Percentiles rank a stretch among this genome's conserved stretches.
phyloP scores from a whole-genome alignment of 1,140 invertebrate species.

The Pseudomyrmex sp. region DNA sequence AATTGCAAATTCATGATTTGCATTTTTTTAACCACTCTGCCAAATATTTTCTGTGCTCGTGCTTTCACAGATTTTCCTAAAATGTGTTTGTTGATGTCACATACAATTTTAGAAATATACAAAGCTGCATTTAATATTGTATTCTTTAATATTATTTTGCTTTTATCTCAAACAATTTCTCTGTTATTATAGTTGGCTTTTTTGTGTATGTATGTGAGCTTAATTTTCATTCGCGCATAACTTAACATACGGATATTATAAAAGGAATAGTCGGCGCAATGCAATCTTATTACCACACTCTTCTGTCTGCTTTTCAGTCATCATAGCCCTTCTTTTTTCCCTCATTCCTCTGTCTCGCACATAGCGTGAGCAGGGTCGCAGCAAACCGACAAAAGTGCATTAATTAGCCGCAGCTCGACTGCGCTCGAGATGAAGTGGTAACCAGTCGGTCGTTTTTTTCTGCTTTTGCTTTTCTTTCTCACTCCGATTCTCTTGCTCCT shows the following conservation, averaged over 20 bases:
- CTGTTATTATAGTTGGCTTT: neutral
- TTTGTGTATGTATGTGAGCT: neutral
- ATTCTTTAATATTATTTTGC: neutral
- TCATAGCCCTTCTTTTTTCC: neutral
- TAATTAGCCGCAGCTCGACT: conserved; percentile 69
- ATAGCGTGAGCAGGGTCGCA: conserved; percentile 38
- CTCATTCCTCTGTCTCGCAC: neutral
- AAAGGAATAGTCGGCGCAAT: conserved; percentile 23
- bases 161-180: neutral
- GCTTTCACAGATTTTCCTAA: neutral
- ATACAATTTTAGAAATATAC: neutral
- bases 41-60: conserved; percentile 11
- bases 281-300: conserved; percentile 41
- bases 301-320: conserved; percentile 30
- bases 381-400: conserved; percentile 72
- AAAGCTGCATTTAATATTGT: neutral
- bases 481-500: neutral
- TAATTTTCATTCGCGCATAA: neutral
- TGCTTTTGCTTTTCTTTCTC: neutral
- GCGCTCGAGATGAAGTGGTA: conserved; percentile 67
- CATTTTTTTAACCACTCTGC: conserved; percentile 50
- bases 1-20: conserved; percentile 56
- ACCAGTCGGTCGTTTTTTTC: conserved; percentile 52
- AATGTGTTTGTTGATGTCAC: neutral
- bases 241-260: conserved; percentile 37